phyloP scores from a whole-genome alignment of 2,797 vertebrate genomes.

The Kryptolebias ocellatus region DNA sequence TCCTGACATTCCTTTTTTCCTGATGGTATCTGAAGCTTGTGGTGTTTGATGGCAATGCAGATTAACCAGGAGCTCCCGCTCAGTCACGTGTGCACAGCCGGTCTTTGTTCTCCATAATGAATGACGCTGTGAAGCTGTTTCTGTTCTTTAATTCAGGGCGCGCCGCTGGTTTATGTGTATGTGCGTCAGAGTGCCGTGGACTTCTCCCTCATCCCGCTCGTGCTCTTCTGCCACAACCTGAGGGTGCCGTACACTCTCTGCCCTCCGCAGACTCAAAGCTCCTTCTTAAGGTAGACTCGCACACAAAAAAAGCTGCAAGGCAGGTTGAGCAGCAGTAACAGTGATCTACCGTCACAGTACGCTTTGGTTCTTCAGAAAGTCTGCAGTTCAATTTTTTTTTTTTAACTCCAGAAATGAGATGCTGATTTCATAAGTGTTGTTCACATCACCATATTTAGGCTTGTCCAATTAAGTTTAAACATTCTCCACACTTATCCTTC shows the following conservation, averaged over 20 bases:
- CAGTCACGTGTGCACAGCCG: constrained; percentile 12
- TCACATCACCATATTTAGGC: neutral
- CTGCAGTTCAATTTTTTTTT: constrained; percentile 1
- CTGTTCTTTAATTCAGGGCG: constrained; percentile 67
- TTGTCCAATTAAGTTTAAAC: neutral
- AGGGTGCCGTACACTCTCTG: constrained; percentile 85
- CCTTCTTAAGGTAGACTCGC: constrained; percentile 79
- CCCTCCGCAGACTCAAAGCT: constrained; percentile 65
- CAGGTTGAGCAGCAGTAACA: neutral
- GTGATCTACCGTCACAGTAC: neutral
- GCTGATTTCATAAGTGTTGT: neutral
- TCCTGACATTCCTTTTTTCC: neutral
- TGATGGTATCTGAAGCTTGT: constrained; percentile 20
- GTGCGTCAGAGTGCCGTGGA: constrained; percentile 85
- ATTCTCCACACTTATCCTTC: neutral
- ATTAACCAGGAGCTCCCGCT: constrained; percentile 22
- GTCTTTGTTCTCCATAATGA: constrained; percentile 42
- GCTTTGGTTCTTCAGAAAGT: neutral
- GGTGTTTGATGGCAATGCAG: constrained; percentile 24
- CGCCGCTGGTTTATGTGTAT: constrained; percentile 85
- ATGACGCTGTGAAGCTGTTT: constrained; percentile 36
- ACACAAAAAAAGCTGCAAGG: neutral
- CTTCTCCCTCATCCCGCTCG: constrained; percentile 83
- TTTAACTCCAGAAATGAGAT: neutral
- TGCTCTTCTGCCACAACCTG: constrained; percentile 86